A percentile compares a stretch with the other conserved stretches of the same genome.
Evolutionary conservation across 2,113 vertebrate species (phyloP).

Genomic region (Trochalopteron elliotii): DNA sequence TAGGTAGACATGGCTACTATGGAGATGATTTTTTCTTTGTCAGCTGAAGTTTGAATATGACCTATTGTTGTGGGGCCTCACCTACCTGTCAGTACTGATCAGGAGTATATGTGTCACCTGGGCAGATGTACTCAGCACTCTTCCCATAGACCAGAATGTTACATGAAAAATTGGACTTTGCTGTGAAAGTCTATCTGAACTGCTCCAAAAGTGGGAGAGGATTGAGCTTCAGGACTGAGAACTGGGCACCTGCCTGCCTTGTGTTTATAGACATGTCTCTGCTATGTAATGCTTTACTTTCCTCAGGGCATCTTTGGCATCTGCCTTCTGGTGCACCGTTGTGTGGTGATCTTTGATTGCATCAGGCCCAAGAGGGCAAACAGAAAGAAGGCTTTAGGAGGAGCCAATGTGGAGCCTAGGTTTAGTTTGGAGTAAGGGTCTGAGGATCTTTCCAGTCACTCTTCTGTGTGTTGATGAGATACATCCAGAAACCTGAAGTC

Average conservation of each 20-base stretch:
- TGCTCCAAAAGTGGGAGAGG: neutral
- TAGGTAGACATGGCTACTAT: neutral
- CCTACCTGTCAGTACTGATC: neutral
- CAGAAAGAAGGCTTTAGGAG: neutral
- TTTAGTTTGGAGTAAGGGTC: neutral
- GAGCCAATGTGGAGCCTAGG: rapidly evolving
- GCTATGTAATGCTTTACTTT: neutral
- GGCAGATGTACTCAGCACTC: neutral
- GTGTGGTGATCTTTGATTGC: neutral
- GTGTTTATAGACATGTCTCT: neutral
- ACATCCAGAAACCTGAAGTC: neutral
- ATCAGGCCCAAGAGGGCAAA: neutral
- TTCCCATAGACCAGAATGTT: neutral
- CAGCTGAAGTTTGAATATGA: neutral
- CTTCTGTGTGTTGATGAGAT: neutral
- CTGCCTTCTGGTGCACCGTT: neutral
- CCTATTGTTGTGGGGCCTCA: neutral
- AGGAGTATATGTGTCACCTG: rapidly evolving
- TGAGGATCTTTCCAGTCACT: neutral
- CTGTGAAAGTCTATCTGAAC: neutral
- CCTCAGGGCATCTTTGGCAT: too few relatives aligned
- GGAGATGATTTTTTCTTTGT: neutral
- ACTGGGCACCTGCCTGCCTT: neutral
- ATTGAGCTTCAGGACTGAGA: neutral
- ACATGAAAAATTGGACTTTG: rapidly evolving